phyloP scores from a whole-genome alignment of 2,113 vertebrate genomes.

The Alligator sinensis region DNA sequence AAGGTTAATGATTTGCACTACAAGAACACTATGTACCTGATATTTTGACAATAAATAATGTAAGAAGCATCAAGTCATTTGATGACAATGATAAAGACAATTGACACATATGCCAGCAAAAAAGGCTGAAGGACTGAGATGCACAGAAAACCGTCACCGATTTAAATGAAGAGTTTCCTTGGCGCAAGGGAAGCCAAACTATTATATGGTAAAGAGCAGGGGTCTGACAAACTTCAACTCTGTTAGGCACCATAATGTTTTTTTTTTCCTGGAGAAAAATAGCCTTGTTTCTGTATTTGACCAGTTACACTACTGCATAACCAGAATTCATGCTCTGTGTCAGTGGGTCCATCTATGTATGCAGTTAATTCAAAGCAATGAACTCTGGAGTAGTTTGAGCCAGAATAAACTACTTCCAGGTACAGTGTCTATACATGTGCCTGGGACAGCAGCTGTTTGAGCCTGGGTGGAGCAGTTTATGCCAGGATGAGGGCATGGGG shows the following conservation, averaged over 20 bases:
- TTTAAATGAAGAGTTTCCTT: neutral
- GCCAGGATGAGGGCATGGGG: too few species aligned
- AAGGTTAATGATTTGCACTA: neutral
- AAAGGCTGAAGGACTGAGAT: neutral
- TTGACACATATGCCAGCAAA: neutral
- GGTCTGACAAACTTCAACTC: accelerated
- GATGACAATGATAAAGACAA: neutral
- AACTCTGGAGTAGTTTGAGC: too few species aligned
- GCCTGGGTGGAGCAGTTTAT: too few species aligned
- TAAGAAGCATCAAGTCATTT: neutral
- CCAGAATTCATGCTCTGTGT: neutral
- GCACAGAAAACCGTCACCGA: neutral
- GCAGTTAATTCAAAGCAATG: too few species aligned
- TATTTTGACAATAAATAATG: neutral
- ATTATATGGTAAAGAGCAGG: neutral
- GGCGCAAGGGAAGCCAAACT: neutral
- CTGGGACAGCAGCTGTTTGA: too few species aligned
- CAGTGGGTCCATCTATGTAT: too few species aligned
- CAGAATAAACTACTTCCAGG: too few species aligned
- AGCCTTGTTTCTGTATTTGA: neutral
- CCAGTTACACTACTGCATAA: neutral
- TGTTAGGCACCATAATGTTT: neutral
- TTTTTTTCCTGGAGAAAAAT: neutral
- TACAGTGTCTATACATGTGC: too few species aligned
- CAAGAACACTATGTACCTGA: neutral